phyloP scores from a whole-genome alignment of 2,797 vertebrate genomes.

The Paguma larvata region DNA sequence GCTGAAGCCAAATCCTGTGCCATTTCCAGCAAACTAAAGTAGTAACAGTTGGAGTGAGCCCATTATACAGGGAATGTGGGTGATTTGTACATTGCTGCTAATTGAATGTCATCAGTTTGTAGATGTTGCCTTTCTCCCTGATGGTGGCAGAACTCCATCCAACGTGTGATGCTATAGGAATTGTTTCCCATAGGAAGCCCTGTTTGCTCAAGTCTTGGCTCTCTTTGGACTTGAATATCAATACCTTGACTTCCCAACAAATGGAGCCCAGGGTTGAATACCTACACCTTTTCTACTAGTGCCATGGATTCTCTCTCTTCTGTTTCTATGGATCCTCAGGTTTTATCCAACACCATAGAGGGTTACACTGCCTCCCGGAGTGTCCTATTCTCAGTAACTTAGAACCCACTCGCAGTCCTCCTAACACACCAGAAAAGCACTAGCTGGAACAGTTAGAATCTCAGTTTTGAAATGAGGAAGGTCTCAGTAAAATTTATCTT shows the following conservation, averaged over 20 bases:
- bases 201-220: background rate
- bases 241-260: background rate
- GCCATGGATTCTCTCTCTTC: background rate
- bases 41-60: background rate
- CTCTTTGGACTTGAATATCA: background rate
- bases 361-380: background rate
- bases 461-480: background rate
- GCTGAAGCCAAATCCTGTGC: background rate
- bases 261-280: background rate
- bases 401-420: background rate
- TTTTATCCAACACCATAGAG: background rate
- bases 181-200: background rate
- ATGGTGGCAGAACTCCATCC: background rate
- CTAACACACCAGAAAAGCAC: background rate
- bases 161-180: background rate
- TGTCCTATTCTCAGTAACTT: background rate
- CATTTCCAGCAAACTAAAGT: background rate
- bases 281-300: background rate
- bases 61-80: background rate
- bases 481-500: background rate
- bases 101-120: background rate
- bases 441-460: background rate
- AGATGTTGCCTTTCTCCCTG: background rate
- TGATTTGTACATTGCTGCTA: background rate
- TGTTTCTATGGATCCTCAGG: background rate